phyloP scores from a whole-genome alignment of 92 coral and sea anemone genomes.

The Phenganax marumi region DNA sequence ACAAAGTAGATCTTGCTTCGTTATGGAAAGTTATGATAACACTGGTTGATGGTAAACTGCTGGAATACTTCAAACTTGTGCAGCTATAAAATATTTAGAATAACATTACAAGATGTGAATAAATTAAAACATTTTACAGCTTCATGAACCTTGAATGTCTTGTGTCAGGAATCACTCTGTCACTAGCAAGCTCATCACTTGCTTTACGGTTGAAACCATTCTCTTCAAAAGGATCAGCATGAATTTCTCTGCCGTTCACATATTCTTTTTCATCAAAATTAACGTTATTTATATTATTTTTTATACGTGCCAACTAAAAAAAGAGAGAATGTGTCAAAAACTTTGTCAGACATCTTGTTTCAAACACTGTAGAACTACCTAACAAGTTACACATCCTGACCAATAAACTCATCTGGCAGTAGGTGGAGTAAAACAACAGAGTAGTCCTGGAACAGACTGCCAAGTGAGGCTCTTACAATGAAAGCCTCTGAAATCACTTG shows the following conservation, averaged over 20 bases:
- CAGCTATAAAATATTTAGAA: slow-evolving; percentile 55
- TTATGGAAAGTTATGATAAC: slow-evolving; percentile 93
- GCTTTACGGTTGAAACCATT: slow-evolving; percentile 91
- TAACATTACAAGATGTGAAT: not conserved
- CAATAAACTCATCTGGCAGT: not conserved
- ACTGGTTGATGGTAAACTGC: slow-evolving; percentile 79
- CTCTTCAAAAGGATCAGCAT: slow-evolving; percentile 74
- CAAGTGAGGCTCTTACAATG: too few relatives aligned
- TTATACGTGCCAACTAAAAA: slow-evolving; percentile 10
- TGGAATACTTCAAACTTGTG: slow-evolving; percentile 58
- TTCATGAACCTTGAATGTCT: slow-evolving; percentile 76
- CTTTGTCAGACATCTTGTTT: not conserved
- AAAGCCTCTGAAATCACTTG: too few relatives aligned
- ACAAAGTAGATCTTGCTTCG: slow-evolving; percentile 93
- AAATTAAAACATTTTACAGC: not conserved
- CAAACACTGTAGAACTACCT: too few relatives aligned
- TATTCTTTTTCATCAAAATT: slow-evolving; percentile 64
- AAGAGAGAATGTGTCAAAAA: not conserved
- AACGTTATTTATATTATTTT: not conserved
- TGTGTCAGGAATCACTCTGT: slow-evolving; percentile 89
- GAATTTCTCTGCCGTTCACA: slow-evolving; percentile 68
- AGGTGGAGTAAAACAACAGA: too few relatives aligned
- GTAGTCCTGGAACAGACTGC: too few relatives aligned
- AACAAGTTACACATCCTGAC: not conserved
- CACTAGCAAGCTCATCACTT: slow-evolving; percentile 78